These are phyloP conservation scores for Automeris io DNA, from an alignment of 2,888 invertebrate species.

Conservation along the genomic window DNA sequence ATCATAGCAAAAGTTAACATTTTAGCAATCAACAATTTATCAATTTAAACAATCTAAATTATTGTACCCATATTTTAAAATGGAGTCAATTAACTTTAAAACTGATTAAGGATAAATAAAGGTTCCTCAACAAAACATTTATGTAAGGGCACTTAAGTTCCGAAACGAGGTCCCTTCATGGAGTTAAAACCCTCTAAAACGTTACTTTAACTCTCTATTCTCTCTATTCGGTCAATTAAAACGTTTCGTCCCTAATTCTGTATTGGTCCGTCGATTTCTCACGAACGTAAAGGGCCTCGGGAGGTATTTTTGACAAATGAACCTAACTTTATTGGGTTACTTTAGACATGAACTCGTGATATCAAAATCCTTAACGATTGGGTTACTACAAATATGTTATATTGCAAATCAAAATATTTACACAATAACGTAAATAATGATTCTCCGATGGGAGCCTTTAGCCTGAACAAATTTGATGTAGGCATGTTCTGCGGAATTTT, in stretches of 20 bases:
- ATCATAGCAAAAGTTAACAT: too few species aligned
- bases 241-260: slow-evolving; percentile 17
- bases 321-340: slow-evolving; percentile 19
- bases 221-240: slow-evolving; percentile 22
- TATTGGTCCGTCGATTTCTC: slow-evolving; percentile 23
- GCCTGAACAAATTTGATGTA: too few species aligned
- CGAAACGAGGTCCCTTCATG: slow-evolving; percentile 5
- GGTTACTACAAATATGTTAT: background rate
- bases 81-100: background rate
- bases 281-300: slow-evolving; percentile 16
- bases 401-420: too few species aligned
- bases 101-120: background rate
- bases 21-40: too few species aligned
- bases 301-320: slow-evolving; percentile 18
- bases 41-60: too few species aligned
- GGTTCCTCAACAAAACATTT: slow-evolving; percentile 1
- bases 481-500: too few species aligned
- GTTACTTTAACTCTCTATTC: slow-evolving; percentile 11
- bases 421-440: too few species aligned
- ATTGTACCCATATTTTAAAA: background rate
- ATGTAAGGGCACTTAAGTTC: slow-evolving; percentile 1
- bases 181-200: slow-evolving; percentile 9
- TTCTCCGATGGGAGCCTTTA: too few species aligned
- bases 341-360: too few species aligned
- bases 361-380: slow-evolving; percentile 6